Base-by-base conservation (phyloP, 2,113 vertebrate genomes). In the Siniperca knerii region DNA sequence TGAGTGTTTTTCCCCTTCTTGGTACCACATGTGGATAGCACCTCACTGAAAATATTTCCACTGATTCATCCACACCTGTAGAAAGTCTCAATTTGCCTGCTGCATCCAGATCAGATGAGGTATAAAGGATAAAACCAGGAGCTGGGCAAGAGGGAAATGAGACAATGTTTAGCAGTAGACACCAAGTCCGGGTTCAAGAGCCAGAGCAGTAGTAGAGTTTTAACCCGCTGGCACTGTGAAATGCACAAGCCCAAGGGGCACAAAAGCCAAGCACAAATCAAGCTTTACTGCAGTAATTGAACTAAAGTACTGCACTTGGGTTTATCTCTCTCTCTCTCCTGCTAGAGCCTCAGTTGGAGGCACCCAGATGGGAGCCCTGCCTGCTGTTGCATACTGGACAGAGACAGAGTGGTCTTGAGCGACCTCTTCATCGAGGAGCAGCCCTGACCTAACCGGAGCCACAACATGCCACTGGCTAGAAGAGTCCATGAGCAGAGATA, bases 241-340 rank as follows among this genome's bases (percentile, higher is more conserved):
- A 84, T 69, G 69, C n/a, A 75, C 15, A 70, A 72, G 72, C 35
- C 60, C 33, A 40, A 33, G 35, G 74, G 74, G 67, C 44, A 3
- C 66, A 79, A 85, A 82, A 81, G 65, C 65, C 50, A 57, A 88
- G 48, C 10, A 25, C 35, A 79, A 89, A 85, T 87, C 54, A 86
- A 73, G 73, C 70, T 75, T 84, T 72, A 67, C 72, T 62, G 10
- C 79, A 75, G 50, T 84, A 84, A 89, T 62, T 83, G 83, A 85
- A 76, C 64, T 86, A 76, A 86, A 86, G 65, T 77, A 62, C 44
- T 69, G n/a, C 33, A 76, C 69, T 90, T 78, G 33, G 71, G 21
- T 80, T 80, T 81, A 23, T 81, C 74, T 75, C 69, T 37, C 61
- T 54, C 55, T 25, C 44, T 81, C 4, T 70, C 33, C 50, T 66